Evolutionary conservation across 2,888 invertebrate species (phyloP).

Genomic region (Chrysomela aeneicollis): DNA sequence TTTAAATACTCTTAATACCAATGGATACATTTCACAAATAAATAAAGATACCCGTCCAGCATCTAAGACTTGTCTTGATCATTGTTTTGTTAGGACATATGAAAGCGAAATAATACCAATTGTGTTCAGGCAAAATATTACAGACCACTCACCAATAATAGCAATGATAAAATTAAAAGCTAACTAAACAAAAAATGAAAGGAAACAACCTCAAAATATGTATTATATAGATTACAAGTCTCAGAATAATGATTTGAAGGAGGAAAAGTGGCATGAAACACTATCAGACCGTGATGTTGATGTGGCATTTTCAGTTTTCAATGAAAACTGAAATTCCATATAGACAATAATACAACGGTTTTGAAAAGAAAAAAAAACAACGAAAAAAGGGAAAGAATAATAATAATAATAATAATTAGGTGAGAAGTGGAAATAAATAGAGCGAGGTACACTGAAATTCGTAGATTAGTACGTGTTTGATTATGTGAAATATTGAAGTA

Average conservation of each 20-base stretch:
- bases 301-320: constrained; percentile 2
- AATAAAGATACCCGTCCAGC: constrained; percentile 14
- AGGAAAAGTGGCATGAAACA: constrained; percentile 13
- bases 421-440: no score
- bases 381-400: constrained; percentile 13
- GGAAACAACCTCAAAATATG: constrained; percentile 10
- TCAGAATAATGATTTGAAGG: constrained; percentile 11
- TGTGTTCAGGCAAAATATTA: constrained; percentile 11
- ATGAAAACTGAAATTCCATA: constrained; percentile 10
- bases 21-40: constrained; percentile 14
- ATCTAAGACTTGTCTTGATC: constrained; percentile 8
- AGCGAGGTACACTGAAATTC: no score
- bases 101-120: constrained; percentile 11
- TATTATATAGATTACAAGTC: constrained; percentile 9
- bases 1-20: constrained; percentile 13
- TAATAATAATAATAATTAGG: no score
- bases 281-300: constrained; percentile 11
- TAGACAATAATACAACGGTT: constrained; percentile 9
- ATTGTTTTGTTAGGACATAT: constrained; percentile 13
- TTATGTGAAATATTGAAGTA: no score
- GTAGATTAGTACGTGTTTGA: no score
- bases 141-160: constrained; percentile 18
- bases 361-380: constrained; percentile 8
- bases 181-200: constrained; percentile 8
- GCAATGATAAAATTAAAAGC: constrained; percentile 11